Evolutionary conservation across 2,888 invertebrate genomes (phyloP).

Genomic region (Drosophila imparisetae): DNA sequence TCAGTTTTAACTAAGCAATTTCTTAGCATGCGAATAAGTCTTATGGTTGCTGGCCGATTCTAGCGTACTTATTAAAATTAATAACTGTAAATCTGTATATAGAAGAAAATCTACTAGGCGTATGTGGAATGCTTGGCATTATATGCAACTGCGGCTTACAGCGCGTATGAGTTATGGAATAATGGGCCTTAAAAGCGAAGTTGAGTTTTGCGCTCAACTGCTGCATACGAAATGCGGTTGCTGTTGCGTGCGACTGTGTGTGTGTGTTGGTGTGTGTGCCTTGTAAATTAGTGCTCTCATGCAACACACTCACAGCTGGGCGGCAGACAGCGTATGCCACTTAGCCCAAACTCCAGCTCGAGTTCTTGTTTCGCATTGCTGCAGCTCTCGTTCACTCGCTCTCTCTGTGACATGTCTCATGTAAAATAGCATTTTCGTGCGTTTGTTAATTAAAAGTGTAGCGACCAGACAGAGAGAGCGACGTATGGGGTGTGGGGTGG

Average conservation of each 20-base stretch:
- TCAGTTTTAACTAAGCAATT: too few relatives aligned
- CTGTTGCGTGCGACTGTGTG: conserved; percentile 19
- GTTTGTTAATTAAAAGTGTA: conserved; percentile 79
- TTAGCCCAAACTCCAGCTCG: conserved; percentile 32
- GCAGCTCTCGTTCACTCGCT: not conserved
- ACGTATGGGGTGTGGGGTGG: not conserved
- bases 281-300: conserved; percentile 50
- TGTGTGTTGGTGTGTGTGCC: conserved; percentile 15
- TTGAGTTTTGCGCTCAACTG: conserved; percentile 12
- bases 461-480: conserved; percentile 3
- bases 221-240: conserved; percentile 47
- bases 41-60: too few relatives aligned
- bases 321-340: conserved; percentile 52
- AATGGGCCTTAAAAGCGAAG: conserved; percentile 27
- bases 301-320: conserved; percentile 26
- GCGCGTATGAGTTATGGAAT: conserved; percentile 5
- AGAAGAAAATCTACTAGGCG: not conserved
- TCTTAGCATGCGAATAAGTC: too few relatives aligned
- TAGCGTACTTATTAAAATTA: not conserved
- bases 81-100: not conserved
- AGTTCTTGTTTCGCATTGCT: not conserved
- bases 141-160: not conserved
- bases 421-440: conserved; percentile 75
- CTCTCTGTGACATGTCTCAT: conserved; percentile 53
- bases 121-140: not conserved